These are phyloP conservation scores for Heteromurus nitidus DNA, from an alignment of 2,888 invertebrate genomes.

Conservation along the genomic window DNA sequence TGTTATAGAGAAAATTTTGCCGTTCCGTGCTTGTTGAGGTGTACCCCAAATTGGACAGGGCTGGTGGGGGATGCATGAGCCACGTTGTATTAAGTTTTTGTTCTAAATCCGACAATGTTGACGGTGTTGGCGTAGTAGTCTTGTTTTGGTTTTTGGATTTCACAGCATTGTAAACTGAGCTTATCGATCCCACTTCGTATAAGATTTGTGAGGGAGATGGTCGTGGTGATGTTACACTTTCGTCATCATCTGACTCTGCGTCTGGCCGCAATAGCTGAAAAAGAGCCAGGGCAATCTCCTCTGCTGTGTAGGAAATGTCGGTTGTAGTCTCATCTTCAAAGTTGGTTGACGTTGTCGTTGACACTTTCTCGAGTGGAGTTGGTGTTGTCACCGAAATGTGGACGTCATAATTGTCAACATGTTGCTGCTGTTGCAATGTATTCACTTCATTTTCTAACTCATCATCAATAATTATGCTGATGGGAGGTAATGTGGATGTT, in stretches of 20 bases:
- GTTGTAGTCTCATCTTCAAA: slow-evolving; percentile 9
- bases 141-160: slow-evolving; percentile 12
- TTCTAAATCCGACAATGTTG: too few species aligned
- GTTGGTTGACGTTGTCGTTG: slow-evolving; percentile 13
- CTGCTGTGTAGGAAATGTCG: slow-evolving; percentile 37
- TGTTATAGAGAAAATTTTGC: slow-evolving; percentile 16
- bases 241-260: slow-evolving; percentile 14
- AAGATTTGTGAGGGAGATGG: slow-evolving; percentile 46
- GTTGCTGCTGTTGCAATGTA: slow-evolving; percentile 41
- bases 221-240: slow-evolving; percentile 21
- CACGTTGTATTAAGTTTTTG: slow-evolving; percentile 20
- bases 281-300: slow-evolving; percentile 64
- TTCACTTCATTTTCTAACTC: slow-evolving; percentile 61
- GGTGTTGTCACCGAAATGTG: slow-evolving; percentile 50
- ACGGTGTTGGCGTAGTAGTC: slow-evolving; percentile 16
- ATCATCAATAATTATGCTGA: slow-evolving; percentile 54
- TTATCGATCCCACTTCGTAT: slow-evolving; percentile 53
- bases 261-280: slow-evolving; percentile 56
- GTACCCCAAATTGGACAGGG: slow-evolving; percentile 16
- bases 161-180: slow-evolving; percentile 33
- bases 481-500: slow-evolving; percentile 39
- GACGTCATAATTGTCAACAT: slow-evolving; percentile 56
- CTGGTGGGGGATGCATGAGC: slow-evolving; percentile 3
- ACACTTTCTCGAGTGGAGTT: slow-evolving; percentile 9
- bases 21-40: slow-evolving; percentile 38